Evolutionary conservation across 2,797 vertebrate species (phyloP).

Genomic region (Setipinna tenuifilis): DNA sequence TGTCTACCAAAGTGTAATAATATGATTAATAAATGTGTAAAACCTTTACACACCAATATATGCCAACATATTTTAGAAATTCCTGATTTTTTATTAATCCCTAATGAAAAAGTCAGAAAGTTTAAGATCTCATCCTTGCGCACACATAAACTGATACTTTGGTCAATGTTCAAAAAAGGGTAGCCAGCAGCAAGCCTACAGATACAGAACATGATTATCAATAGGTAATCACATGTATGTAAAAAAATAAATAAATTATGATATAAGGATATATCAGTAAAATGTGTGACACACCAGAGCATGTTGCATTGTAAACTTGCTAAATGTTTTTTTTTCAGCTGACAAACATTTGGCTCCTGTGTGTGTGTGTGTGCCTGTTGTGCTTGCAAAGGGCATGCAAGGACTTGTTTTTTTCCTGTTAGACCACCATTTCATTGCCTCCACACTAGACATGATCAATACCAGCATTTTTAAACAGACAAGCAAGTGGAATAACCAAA

Average conservation of each 20-base stretch:
- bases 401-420: not conserved
- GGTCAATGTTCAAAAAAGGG: too few species aligned
- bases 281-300: not conserved
- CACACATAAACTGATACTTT: too few species aligned
- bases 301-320: not conserved
- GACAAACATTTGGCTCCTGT: too few species aligned
- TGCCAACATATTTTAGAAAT: too few species aligned
- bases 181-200: not conserved
- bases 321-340: not conserved
- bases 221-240: too few species aligned
- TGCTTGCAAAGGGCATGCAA: not conserved
- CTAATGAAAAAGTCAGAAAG: too few species aligned
- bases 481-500: not conserved
- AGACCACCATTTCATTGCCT: not conserved
- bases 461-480: not conserved
- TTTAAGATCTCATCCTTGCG: too few species aligned
- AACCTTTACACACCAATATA: too few species aligned
- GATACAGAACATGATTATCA: not conserved
- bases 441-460: conserved; percentile 3
- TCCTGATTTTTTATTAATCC: too few species aligned
- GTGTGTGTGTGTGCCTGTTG: too few species aligned
- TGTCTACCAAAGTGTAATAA: too few species aligned
- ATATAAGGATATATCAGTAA: not conserved
- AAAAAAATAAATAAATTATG: not conserved
- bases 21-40: too few species aligned